Percentiles rank a stretch among this genome's conserved stretches.
Conservation (phyloP, 1,140 invertebrate species). For the Brachystomella parvula region DNA sequence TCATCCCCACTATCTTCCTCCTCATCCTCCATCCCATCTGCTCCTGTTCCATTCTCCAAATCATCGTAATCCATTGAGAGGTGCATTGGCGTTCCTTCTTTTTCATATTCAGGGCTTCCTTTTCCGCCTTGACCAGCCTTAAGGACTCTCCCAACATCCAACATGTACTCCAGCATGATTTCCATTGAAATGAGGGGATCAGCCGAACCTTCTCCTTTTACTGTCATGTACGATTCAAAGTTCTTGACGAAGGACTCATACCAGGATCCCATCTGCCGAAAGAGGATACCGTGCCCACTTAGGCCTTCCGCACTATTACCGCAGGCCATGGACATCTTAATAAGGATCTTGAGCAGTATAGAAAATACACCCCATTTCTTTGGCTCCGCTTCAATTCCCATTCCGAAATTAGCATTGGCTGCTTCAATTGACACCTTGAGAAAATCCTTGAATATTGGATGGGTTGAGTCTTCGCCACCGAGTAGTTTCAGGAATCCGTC, state of each 20-base stretch:
- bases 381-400: slow-evolving; percentile 2
- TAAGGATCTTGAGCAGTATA: slow-evolving; percentile 24
- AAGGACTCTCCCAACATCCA: slow-evolving; percentile 28
- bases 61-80: slow-evolving; percentile 10
- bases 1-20: slow-evolving; percentile 89
- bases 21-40: slow-evolving; percentile 66
- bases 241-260: slow-evolving; percentile 19
- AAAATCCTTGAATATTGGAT: slow-evolving; percentile 4
- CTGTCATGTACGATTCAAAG: not conserved
- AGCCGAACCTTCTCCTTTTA: not conserved
- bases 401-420: slow-evolving; percentile 14
- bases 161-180: slow-evolving; percentile 33
- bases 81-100: slow-evolving; percentile 45
- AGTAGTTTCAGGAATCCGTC: slow-evolving; percentile 16
- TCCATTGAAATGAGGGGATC: not conserved
- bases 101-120: slow-evolving; percentile 56
- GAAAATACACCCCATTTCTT: slow-evolving; percentile 16
- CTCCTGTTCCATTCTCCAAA: slow-evolving; percentile 67
- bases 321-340: slow-evolving; percentile 26
- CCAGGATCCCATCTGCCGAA: slow-evolving; percentile 36
- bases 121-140: slow-evolving; percentile 12
- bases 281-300: slow-evolving; percentile 28
- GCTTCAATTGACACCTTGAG: slow-evolving; percentile 14
- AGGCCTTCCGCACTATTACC: slow-evolving; percentile 15
- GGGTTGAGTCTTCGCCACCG: slow-evolving; percentile 1